A percentile compares a stretch with the other conserved stretches of the same genome.
Conservation (phyloP, 1,140 invertebrate species). For the Brachionus koreanus region DNA sequence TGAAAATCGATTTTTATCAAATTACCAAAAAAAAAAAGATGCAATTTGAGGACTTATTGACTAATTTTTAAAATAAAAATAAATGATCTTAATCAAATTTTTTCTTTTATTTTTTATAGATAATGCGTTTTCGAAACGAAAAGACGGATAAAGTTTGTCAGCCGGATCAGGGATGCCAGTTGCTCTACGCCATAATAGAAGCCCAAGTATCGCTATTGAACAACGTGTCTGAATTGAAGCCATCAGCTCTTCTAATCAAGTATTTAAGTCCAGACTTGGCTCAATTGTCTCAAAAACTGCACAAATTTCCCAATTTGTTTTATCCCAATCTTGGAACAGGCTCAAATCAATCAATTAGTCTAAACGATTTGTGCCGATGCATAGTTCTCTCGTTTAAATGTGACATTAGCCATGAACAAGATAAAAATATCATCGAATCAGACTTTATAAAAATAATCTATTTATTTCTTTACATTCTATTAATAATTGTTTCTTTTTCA, state of each 20-base stretch:
- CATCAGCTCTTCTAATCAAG: not conserved
- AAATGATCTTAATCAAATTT: not conserved
- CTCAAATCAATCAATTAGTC: not conserved
- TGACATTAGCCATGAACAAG: not conserved
- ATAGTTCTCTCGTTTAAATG: slow-evolving; percentile 1
- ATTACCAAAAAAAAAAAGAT: no score
- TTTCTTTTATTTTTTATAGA: not conserved
- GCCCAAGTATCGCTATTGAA: not conserved
- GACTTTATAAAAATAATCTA: not conserved
- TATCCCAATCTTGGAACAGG: not conserved
- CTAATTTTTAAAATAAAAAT: not conserved
- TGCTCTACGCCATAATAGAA: not conserved
- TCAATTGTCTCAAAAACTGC: not conserved
- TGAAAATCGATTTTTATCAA: not conserved
- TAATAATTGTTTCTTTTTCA: not conserved
- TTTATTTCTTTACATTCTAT: slow-evolving; percentile 7
- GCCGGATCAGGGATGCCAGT: not conserved
- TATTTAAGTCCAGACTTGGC: not conserved
- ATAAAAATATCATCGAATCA: not conserved
- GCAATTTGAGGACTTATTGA: not conserved
- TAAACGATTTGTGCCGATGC: not conserved
- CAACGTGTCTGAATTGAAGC: not conserved
- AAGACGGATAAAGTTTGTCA: not conserved
- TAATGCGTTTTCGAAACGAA: not conserved
- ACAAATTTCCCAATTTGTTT: not conserved